Percentiles rank a stretch among this genome's conserved stretches.
phyloP scores from a whole-genome alignment of 2,888 invertebrate species.

The Heteropelma amictum region DNA sequence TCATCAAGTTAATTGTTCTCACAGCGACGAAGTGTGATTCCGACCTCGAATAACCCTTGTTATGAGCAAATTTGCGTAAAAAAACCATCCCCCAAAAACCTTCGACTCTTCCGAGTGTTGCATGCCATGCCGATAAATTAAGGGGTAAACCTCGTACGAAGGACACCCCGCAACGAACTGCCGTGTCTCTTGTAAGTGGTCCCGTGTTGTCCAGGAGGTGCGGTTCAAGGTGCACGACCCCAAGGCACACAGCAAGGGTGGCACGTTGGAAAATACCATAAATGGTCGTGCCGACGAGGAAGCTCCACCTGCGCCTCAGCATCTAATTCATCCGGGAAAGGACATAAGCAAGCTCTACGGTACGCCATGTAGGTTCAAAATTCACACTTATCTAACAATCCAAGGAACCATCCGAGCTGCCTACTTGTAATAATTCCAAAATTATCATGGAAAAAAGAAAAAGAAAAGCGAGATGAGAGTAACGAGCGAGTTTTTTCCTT shows the following conservation, averaged over 20 bases:
- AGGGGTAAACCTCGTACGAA: conserved; percentile 68
- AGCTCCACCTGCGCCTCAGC: conserved; percentile 84
- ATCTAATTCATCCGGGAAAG: conserved; percentile 92
- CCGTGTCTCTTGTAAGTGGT: conserved; percentile 80
- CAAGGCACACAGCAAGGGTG: conserved; percentile 95
- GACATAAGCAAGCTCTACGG: conserved; percentile 94
- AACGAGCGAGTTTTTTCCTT: background rate
- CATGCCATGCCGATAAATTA: conserved; percentile 65
- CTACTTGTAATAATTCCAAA: conserved; percentile 58
- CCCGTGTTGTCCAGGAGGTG: conserved; percentile 89
- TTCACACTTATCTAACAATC: conserved; percentile 52
- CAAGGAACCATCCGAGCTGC: conserved; percentile 59
- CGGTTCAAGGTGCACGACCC: conserved; percentile 97
- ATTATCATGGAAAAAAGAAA: conserved; percentile 1
- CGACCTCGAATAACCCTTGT: no score
- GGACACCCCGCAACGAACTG: conserved; percentile 74
- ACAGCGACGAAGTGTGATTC: no score
- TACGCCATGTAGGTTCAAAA: conserved; percentile 65
- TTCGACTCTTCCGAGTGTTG: conserved; percentile 63
- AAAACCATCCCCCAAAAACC: background rate
- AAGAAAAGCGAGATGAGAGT: no score
- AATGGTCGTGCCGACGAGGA: conserved; percentile 86
- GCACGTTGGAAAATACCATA: conserved; percentile 93
- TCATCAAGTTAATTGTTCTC: no score
- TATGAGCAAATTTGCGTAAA: background rate